Base-by-base conservation (phyloP, 2,888 invertebrate species). In the Girardia tigrina region DNA sequence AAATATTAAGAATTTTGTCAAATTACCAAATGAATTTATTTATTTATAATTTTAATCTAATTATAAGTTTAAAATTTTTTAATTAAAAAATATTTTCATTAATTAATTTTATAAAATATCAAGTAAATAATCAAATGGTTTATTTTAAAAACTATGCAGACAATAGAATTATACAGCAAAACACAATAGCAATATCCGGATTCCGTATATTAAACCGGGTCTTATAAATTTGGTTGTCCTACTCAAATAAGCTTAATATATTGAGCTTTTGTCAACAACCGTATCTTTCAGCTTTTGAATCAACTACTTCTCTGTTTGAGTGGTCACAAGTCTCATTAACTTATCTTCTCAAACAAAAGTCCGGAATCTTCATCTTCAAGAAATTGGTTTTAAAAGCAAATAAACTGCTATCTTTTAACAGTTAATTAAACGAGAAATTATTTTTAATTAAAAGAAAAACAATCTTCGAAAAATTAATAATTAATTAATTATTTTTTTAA, bases 241-340 rank as follows among this genome's bases (percentile, higher is more conserved):
- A 56, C 56, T 56, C 56, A 56, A 12, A 56, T 56, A 56, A 56
- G 56, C 56, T n/a, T 56, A 23, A 16, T 56, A 4, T 56, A 56
- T 56, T 56, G 56, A 56, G 56, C 56, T 56, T 20, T 56, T 56
- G 56, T 56, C 56, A 56, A 56, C 56, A 56, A 56, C 56, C n/a
- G 56, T 12, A 56, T 56, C 56, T 56, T 56, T 2, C 23, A 56
- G 23, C 8, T 56, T 56, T 56, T 56, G 56, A 56, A 56, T 56
- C 56, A 56, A 56, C 56, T 56, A 56, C 56, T 56, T 56, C 56
- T 4, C 56, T 56, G 56, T 56, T 56, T 56, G 56, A 56, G 56
- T 56, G 56, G 56, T 56, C 56, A 56, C 56, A 56, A 56, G 56
- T 56, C 23, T 56, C 56, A 56, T 56, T 56, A 56, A 56, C 56